These are phyloP conservation scores for Macrochelys suwanniensis DNA, from an alignment of 2,797 vertebrate genomes.

Conservation along the genomic window DNA sequence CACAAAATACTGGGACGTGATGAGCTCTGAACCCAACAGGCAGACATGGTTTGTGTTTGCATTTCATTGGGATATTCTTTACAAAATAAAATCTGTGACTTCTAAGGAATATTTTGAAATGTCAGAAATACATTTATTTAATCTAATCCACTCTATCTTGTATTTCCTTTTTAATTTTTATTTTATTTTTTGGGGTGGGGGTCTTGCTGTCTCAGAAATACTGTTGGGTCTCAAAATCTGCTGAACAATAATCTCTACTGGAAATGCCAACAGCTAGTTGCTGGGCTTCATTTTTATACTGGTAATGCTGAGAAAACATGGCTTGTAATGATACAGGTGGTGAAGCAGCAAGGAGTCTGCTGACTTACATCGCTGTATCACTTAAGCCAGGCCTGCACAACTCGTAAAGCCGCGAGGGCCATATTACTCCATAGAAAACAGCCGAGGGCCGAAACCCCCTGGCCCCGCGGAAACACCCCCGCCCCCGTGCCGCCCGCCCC, in stretches of 20 bases:
- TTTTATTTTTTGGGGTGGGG: no score
- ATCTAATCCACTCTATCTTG: no score
- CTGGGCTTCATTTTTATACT: not conserved
- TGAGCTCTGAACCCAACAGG: constrained; percentile 38
- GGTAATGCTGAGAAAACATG: not conserved
- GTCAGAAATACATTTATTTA: no score
- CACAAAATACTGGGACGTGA: constrained; percentile 57
- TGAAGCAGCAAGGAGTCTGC: constrained; percentile 30
- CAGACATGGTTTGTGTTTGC: constrained; percentile 57
- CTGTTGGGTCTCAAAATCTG: constrained; percentile 8
- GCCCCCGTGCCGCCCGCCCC: no score
- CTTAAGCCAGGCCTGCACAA: not conserved
- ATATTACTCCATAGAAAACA: no score
- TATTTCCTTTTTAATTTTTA: not conserved
- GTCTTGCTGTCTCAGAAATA: not conserved
- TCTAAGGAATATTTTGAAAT: constrained; percentile 48
- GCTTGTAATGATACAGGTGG: constrained; percentile 43
- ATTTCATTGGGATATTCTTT: not conserved
- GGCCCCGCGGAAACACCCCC: no score
- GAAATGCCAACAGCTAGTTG: not conserved
- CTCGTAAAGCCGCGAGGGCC: no score
- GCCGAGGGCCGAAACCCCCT: no score
- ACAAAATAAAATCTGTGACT: constrained; percentile 23
- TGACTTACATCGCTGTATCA: constrained; percentile 1
- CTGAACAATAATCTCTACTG: not conserved